Evolutionary conservation across 1,140 invertebrate species (phyloP).

Genomic region (Schlechtendalia chinensis): DNA sequence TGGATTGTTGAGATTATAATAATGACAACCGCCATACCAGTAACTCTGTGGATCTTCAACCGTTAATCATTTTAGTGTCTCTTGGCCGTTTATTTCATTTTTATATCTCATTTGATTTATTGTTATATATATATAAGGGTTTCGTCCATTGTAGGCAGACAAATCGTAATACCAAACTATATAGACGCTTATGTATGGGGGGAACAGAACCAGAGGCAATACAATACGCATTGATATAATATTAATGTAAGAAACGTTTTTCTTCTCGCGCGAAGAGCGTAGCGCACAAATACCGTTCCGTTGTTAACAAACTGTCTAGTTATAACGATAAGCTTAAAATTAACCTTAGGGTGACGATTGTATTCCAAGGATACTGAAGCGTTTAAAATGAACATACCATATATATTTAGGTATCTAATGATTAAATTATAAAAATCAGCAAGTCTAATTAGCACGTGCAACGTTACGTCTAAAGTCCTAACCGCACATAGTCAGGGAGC

Average conservation of each 20-base stretch:
- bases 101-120: background rate
- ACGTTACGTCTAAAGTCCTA: too few relatives aligned
- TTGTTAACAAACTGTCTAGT: background rate
- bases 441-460: too few relatives aligned
- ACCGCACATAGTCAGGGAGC: too few relatives aligned
- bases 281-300: background rate
- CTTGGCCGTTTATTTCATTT: background rate
- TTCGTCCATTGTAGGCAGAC: conserved; percentile 4
- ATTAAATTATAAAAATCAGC: too few relatives aligned
- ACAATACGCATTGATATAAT: background rate
- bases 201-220: background rate
- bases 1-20: background rate
- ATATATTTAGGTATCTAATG: too few relatives aligned
- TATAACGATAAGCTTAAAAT: background rate
- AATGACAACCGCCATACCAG: too few relatives aligned
- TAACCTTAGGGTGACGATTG: background rate
- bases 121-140: background rate
- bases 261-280: background rate
- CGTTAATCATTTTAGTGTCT: conserved; percentile 22
- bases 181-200: too few relatives aligned
- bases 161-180: too few relatives aligned
- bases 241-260: background rate
- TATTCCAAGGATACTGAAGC: background rate
- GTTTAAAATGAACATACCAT: background rate
- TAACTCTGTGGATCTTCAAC: background rate